These are phyloP conservation scores for Adelges cooleyi DNA, from an alignment of 1,140 invertebrate genomes.

Conservation along the genomic window DNA sequence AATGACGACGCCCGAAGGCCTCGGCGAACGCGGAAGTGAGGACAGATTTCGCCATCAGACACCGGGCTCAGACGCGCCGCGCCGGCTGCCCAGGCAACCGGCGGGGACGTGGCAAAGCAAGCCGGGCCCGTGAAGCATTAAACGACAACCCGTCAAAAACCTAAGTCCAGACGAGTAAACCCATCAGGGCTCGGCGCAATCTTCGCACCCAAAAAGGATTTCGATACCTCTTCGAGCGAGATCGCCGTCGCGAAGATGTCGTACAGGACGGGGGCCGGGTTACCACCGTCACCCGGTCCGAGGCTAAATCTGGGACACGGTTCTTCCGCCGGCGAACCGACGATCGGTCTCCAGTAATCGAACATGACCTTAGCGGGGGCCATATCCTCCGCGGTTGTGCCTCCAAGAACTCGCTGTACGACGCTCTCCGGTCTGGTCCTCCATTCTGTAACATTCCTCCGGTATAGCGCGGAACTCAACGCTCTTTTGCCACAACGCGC, in stretches of 20 bases:
- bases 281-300: fast-evolving
- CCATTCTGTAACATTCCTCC: too few species aligned
- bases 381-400: conserved; percentile 36
- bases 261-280: fast-evolving
- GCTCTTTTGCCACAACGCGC: not conserved
- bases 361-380: not conserved
- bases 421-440: too few species aligned
- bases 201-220: not conserved
- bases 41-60: not conserved
- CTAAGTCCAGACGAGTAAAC: not conserved
- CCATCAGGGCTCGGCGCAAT: not conserved
- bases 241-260: too few species aligned
- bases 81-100: not conserved
- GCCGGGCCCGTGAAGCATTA: fast-evolving
- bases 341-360: too few species aligned
- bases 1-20: too few species aligned
- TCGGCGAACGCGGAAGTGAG: not conserved
- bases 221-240: not conserved
- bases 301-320: too few species aligned
- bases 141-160: not conserved
- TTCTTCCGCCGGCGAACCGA: too few species aligned
- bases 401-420: too few species aligned
- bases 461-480: too few species aligned
- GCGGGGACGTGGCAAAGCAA: not conserved
- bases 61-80: not conserved